A percentile compares a stretch with the other conserved stretches of the same genome.
Conservation (phyloP, 2,888 invertebrate genomes). For the Ormyrus pomaceus region DNA sequence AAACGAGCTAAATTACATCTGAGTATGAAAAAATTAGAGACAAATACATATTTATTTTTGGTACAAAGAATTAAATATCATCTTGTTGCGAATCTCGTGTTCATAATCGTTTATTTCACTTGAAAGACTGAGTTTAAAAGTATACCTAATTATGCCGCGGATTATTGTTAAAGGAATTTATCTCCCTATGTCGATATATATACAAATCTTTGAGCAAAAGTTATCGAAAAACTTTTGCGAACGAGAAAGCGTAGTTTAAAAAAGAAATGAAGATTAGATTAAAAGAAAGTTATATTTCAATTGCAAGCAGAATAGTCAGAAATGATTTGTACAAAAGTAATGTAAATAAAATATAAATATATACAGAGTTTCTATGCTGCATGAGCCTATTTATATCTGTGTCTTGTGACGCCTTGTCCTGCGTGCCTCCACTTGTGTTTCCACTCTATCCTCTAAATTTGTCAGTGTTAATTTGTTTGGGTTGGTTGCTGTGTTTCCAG, state of each 20-base stretch:
- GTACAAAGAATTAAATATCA: slow-evolving; percentile 23
- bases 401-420: slow-evolving; percentile 67
- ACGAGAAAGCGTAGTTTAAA: slow-evolving; percentile 14
- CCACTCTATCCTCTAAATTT: slow-evolving; percentile 55
- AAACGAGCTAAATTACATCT: slow-evolving; percentile 11
- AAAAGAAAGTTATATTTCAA: slow-evolving; percentile 9
- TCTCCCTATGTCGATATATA: slow-evolving; percentile 18
- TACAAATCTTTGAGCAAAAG: neutral
- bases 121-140: slow-evolving; percentile 57
- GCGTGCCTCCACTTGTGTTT: slow-evolving; percentile 56
- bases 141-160: slow-evolving; percentile 27
- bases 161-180: slow-evolving; percentile 33
- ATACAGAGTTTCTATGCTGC: slow-evolving; percentile 69
- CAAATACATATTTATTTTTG: slow-evolving; percentile 34
- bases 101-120: slow-evolving; percentile 28
- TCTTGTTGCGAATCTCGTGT: slow-evolving; percentile 12
- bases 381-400: slow-evolving; percentile 70
- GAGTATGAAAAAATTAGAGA: neutral
- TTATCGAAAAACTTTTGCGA: slow-evolving; percentile 9
- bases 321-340: slow-evolving; percentile 48
- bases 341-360: slow-evolving; percentile 72
- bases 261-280: slow-evolving; percentile 18
- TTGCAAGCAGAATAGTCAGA: slow-evolving; percentile 28
- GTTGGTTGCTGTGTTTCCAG: slow-evolving; percentile 75
- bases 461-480: slow-evolving; percentile 69